Conservation (phyloP, 2,113 vertebrate genomes). For the Amphiprion percula region DNA sequence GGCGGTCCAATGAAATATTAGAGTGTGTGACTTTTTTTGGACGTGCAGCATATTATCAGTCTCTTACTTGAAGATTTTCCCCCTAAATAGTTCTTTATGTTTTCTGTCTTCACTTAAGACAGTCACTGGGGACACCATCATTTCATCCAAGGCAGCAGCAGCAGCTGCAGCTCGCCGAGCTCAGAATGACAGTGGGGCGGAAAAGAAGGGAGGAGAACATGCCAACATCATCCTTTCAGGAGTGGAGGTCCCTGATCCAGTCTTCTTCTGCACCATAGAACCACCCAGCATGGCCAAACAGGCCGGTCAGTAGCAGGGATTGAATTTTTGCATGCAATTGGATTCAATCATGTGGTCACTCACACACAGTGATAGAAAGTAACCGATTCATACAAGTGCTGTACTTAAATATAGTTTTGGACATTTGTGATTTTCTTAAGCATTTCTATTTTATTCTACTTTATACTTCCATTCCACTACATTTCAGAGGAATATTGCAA, state of each 20-base stretch:
- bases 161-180: constrained; percentile 85
- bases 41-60: too few relatives aligned
- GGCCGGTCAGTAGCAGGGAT: constrained; percentile 82
- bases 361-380: neutral
- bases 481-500: too few relatives aligned
- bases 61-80: neutral
- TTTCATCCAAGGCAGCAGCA: constrained; percentile 92
- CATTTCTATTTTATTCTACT: too few relatives aligned
- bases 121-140: constrained; percentile 95
- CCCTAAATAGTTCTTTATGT: neutral
- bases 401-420: too few relatives aligned
- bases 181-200: constrained; percentile 50
- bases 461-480: too few relatives aligned
- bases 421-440: too few relatives aligned
- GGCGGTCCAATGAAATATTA: too few relatives aligned
- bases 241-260: constrained; percentile 95
- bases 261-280: constrained; percentile 99
- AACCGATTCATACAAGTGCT: too few relatives aligned
- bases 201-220: constrained; percentile 43
- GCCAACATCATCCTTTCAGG: constrained; percentile 89
- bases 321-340: too few relatives aligned
- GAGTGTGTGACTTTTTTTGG: too few relatives aligned
- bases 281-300: constrained; percentile 93
- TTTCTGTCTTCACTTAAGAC: constrained; percentile 81
- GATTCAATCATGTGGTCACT: neutral